These are phyloP conservation scores for Chrysogorgia sp. DNA, from an alignment of 92 coral and sea anemone genomes.

Conservation along the genomic window DNA sequence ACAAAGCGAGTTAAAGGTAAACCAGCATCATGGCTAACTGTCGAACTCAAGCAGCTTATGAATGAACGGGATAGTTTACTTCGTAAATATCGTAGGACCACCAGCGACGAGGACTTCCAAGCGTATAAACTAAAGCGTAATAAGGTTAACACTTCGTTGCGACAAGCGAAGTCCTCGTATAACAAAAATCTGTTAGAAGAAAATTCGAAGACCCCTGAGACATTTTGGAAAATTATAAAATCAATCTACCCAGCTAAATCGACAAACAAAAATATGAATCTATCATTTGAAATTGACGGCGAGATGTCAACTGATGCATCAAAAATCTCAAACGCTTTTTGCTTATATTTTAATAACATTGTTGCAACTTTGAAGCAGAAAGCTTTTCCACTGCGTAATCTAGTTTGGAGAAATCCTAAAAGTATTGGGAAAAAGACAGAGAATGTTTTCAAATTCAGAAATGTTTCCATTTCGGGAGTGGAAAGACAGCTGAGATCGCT, in stretches of 20 bases:
- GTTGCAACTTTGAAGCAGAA: too few species aligned
- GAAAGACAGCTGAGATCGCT: conserved; percentile 9
- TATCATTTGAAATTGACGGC: too few species aligned
- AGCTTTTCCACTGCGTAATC: too few species aligned
- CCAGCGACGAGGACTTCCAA: conserved; percentile 19
- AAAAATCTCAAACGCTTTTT: conserved; percentile 24
- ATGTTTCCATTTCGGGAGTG: too few species aligned
- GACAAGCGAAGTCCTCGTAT: conserved; percentile 30
- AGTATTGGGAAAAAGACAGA: conserved; percentile 26
- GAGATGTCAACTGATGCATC: too few species aligned
- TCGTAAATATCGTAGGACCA: conserved; percentile 31
- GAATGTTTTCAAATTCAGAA: conserved; percentile 27
- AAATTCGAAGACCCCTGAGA: conserved; percentile 29
- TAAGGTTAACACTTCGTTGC: conserved; percentile 13
- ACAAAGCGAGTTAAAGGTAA: conserved; percentile 33
- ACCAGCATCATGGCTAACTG: conserved; percentile 28
- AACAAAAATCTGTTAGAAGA: conserved; percentile 20
- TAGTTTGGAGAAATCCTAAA: too few species aligned
- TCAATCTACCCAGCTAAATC: too few species aligned
- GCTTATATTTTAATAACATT: conserved; percentile 1
- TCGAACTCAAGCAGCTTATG: conserved; percentile 25
- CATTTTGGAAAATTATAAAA: too few species aligned
- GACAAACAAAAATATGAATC: too few species aligned
- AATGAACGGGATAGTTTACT: conserved; percentile 27
- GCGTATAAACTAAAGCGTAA: conserved; percentile 28